These are phyloP conservation scores for Phlogophora meticulosa DNA, from an alignment of 2,888 invertebrate genomes.

Conservation along the genomic window DNA sequence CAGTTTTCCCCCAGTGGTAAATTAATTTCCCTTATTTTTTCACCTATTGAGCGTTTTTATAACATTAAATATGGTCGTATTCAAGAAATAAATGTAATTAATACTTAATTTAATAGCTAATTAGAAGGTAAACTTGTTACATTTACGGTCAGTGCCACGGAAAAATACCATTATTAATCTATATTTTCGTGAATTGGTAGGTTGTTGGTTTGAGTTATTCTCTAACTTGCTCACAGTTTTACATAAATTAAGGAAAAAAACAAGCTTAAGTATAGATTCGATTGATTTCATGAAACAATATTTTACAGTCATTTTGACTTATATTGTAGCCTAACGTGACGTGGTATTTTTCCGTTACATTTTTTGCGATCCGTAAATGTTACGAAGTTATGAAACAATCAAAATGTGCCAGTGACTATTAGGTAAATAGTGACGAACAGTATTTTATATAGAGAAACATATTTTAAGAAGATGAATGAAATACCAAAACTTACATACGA, in stretches of 20 bases:
- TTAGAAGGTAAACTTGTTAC: slow-evolving; percentile 55
- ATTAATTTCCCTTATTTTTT: slow-evolving; percentile 63
- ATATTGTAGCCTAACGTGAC: slow-evolving; percentile 8
- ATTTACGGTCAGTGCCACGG: slow-evolving; percentile 50
- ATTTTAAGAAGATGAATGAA: slow-evolving; percentile 69
- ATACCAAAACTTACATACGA: slow-evolving; percentile 78
- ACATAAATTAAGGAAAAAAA: slow-evolving; percentile 34
- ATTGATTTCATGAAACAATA: slow-evolving; percentile 17
- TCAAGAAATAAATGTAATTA: slow-evolving; percentile 69
- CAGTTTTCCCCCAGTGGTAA: slow-evolving; percentile 48
- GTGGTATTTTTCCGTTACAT: slow-evolving; percentile 61
- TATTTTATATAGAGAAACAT: slow-evolving; percentile 66
- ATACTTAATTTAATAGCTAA: slow-evolving; percentile 71
- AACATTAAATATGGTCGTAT: slow-evolving; percentile 64
- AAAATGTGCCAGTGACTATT: slow-evolving; percentile 77
- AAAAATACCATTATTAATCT: slow-evolving; percentile 53
- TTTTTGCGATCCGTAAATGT: slow-evolving; percentile 55
- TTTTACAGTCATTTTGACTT: slow-evolving; percentile 27
- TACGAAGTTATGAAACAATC: slow-evolving; percentile 67
- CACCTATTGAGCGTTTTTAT: slow-evolving; percentile 73
- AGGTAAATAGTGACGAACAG: slow-evolving; percentile 70
- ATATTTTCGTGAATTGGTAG: slow-evolving; percentile 36
- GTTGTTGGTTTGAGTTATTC: neutral
- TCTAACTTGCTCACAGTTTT: slow-evolving; percentile 16
- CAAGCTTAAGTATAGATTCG: slow-evolving; percentile 24